Evolutionary conservation across 1,140 invertebrate species (phyloP), one percentile per base, ranked within the genome.

Genomic region (Tetragonula clypearis): DNA sequence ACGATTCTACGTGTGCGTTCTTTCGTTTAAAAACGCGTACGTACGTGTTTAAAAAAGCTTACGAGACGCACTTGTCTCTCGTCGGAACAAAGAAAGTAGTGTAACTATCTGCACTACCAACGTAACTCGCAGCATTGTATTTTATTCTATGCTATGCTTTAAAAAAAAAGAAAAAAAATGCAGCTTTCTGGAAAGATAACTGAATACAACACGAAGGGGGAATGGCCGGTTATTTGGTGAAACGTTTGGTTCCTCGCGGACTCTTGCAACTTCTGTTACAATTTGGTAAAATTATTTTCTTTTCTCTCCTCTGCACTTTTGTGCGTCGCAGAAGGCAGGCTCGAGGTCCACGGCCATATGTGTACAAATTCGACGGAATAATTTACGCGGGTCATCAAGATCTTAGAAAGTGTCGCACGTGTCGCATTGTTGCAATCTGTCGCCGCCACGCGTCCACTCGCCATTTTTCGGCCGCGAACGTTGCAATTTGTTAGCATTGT

Each of bases 381-480:
- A 79, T 79, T 84, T 15, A 19, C 81, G n/a, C 56, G 66, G 74
- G 41, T 14, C n/a, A 58, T 66, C 62, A 62, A 65, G 21, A 66
- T 62, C 77, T 26, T 30, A 23, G 14, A 19, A 14, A 35, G 21
- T 60, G 30, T 15, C 41, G 82, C 82, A 82, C 80, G 71, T 75
- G 80, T 82, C 53, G 72, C 79, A 30, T 66, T 76, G 62, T 82
- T 21, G 66, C 82, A 79, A 84, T 84, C 75, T 84, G 66, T 84
- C 75, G 82, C 26, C 66, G 66, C 23, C 56, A 77, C 75, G n/a
- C 72, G 75, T 69, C 49, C 60, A 60, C 68, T 78, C n/a, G 53
- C 55, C 65, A 68, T 15, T 41, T 78, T 58, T 75, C 49, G 53
- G 11, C 11, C 19, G 19, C 26, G 73, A 19, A 26, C n/a, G 73